Conservation (phyloP, 1,140 invertebrate genomes). For the Pissodes strobi region DNA sequence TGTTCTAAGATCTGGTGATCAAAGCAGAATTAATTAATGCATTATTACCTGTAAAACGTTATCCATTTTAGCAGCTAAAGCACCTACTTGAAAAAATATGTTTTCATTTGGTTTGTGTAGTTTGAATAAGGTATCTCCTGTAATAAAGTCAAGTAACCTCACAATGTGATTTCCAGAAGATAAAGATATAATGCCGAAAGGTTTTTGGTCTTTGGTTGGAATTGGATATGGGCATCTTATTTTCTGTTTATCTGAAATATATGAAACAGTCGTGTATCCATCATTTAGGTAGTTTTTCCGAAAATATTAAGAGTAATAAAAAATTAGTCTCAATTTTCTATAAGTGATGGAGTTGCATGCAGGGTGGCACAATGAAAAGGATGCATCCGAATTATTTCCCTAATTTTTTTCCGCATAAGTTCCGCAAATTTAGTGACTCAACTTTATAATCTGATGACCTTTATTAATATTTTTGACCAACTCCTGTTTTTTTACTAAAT, state of each 20-base stretch:
- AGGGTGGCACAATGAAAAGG: too few relatives aligned
- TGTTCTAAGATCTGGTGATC: too few relatives aligned
- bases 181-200: conserved; percentile 64
- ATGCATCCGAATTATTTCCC: too few relatives aligned
- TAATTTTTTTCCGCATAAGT: too few relatives aligned
- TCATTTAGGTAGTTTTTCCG: too few relatives aligned
- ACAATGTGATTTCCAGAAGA: conserved; percentile 65
- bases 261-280: not conserved
- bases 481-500: too few relatives aligned
- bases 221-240: conserved; percentile 70
- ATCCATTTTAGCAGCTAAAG: conserved; percentile 70
- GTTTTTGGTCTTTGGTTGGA: conserved; percentile 66
- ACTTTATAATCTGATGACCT: too few relatives aligned
- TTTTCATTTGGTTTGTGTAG: conserved; percentile 60
- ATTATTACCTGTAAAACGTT: conserved; percentile 67
- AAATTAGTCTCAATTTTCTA: too few relatives aligned
- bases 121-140: conserved; percentile 69
- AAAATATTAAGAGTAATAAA: conserved; percentile 18
- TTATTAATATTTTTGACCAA: too few relatives aligned
- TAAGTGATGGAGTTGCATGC: too few relatives aligned
- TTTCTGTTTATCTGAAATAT: conserved; percentile 54
- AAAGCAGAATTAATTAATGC: too few relatives aligned
- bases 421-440: too few relatives aligned
- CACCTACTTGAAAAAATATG: conserved; percentile 72
- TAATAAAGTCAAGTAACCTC: conserved; percentile 72